Base-by-base conservation (phyloP, 2,888 invertebrate species). In the Mesochorus sp. region DNA sequence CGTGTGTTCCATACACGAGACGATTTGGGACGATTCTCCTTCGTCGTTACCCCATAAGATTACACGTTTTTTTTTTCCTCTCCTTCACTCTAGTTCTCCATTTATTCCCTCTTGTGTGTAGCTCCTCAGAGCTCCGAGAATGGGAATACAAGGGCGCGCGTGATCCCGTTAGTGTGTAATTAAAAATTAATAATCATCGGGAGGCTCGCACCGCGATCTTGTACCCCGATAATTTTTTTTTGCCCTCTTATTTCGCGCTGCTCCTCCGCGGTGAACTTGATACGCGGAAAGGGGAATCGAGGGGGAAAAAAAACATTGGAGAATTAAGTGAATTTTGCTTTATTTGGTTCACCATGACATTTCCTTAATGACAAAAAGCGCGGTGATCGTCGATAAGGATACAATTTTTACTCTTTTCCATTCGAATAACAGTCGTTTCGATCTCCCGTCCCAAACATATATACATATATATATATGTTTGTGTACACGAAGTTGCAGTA, bases 171-270 rank as follows among this genome's bases (percentile, higher is more conserved):
- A 72, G 21, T 49, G 70, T 66, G 66, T 62, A 82, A 80, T 80
- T 80, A 81, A 81, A 78, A 81, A 82, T 80, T 81, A 80, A 82
- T 79, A 82, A 80, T 79, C 34, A 72, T 74, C 79, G 67, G 28
- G 64, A 70, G 24, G 71, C 66, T 24, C 39, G 51, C 26, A 61
- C n/a, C 37, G 57, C n/a, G 51, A 51, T 37, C 57, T 51, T 53
- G 37, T 42, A 44, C 57, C 26, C 51, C 37, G 39, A 47, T 59
- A 37, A 26, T 59, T 28, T 61, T 28, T 2, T 26, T 47, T 14
- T 59, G 6, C 44, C 47, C 37, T 49, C 12, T 39, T 59, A 31
- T 51, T 49, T 42, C 10, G n/a, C n/a, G n/a, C n/a, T n/a, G n/a
- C n/a, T n/a, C n/a, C n/a, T n/a, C n/a, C n/a, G n/a, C n/a, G n/a